A percentile compares a stretch with the other conserved stretches of the same genome.
Evolutionary conservation across 2,888 invertebrate species (phyloP).

Genomic region (Acanthosepion pharaonis): DNA sequence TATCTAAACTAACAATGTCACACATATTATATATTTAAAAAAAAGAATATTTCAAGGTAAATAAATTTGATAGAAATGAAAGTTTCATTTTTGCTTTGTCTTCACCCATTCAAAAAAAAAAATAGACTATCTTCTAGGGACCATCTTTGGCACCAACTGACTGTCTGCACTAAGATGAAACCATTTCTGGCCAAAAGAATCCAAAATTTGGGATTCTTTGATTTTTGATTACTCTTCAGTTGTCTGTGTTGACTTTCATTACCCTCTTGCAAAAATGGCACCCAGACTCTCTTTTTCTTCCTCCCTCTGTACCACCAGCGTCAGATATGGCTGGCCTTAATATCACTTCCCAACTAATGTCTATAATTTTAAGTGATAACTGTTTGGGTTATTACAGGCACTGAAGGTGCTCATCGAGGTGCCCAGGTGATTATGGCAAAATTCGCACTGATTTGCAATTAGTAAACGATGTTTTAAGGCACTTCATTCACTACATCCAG

Average conservation of each 20-base stretch:
- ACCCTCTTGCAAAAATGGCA: not conserved
- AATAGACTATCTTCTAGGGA: not conserved
- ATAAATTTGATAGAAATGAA: no score
- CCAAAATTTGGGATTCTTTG: not conserved
- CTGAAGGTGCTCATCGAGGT: slow-evolving; percentile 33
- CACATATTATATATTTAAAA: no score
- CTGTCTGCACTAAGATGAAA: not conserved
- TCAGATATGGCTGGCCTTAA: slow-evolving; percentile 33
- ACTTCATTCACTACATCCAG: slow-evolving; percentile 13
- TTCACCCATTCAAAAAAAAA: not conserved
- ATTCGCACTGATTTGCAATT: slow-evolving; percentile 33
- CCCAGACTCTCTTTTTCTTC: not conserved
- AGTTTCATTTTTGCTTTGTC: not conserved
- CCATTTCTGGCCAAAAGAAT: not conserved
- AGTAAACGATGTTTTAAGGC: slow-evolving; percentile 33
- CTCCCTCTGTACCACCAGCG: slow-evolving; percentile 1
- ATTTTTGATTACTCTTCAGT: slow-evolving; percentile 33
- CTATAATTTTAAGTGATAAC: slow-evolving; percentile 33
- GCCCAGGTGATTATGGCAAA: slow-evolving; percentile 17
- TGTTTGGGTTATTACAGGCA: slow-evolving; percentile 33
- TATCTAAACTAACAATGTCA: no score
- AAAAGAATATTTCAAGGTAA: no score
- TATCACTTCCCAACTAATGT: slow-evolving; percentile 12
- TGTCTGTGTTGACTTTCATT: slow-evolving; percentile 2
- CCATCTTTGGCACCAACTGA: not conserved